Evolutionary conservation across 2,888 invertebrate species (phyloP).

Genomic region (Zygogramma bicolorata): DNA sequence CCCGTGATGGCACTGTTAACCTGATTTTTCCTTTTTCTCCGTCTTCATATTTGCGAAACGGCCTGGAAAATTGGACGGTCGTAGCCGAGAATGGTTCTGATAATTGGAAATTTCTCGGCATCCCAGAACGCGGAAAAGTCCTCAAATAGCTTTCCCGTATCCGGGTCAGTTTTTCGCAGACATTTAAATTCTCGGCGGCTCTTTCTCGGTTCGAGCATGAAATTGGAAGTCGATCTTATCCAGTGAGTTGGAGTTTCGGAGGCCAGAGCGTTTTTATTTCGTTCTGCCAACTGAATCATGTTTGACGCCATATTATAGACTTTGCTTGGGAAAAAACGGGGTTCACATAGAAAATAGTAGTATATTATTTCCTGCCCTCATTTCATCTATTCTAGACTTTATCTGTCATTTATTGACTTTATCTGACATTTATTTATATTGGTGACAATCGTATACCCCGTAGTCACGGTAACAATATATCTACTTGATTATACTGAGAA

Average conservation of each 20-base stretch:
- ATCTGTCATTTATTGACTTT: too few species aligned
- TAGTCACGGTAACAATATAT: too few species aligned
- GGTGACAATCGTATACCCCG: too few species aligned
- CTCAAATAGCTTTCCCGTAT: constrained; percentile 25
- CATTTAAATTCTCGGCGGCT: constrained; percentile 14
- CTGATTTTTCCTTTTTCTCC: constrained; percentile 24
- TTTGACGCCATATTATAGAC: background rate
- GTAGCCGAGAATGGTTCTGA: constrained; percentile 30
- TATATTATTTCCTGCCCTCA: too few species aligned
- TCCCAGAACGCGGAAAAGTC: constrained; percentile 11
- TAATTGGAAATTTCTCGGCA: constrained; percentile 40
- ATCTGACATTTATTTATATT: too few species aligned
- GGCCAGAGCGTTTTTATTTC: too few species aligned
- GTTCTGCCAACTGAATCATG: background rate
- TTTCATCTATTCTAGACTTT: too few species aligned
- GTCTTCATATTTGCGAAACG: constrained; percentile 35
- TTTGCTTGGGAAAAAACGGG: too few species aligned
- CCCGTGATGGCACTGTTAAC: constrained; percentile 31
- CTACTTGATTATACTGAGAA: too few species aligned
- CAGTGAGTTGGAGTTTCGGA: too few species aligned
- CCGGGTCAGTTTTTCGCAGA: constrained; percentile 26
- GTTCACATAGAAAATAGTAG: too few species aligned
- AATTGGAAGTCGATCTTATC: background rate
- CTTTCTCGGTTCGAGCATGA: background rate
- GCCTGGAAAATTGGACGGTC: constrained; percentile 42